A percentile compares a stretch with the other conserved stretches of the same genome.
Conservation (phyloP, 23 tunicate genomes). For the Corella eumyota region DNA sequence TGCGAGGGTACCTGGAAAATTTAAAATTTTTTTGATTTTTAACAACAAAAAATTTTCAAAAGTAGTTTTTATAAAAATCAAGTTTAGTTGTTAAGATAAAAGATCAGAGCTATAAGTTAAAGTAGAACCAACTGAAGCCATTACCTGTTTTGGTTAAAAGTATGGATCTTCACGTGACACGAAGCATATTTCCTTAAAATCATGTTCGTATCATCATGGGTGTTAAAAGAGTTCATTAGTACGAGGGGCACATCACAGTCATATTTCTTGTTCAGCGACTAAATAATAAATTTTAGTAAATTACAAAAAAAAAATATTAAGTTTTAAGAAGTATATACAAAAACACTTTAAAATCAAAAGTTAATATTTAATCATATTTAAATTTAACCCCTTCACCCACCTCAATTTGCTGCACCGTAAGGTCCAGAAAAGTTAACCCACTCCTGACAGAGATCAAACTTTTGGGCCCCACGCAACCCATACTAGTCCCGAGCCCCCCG, state of each 20-base stretch:
- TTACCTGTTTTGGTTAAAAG: conserved; percentile 87
- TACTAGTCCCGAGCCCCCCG: conserved; percentile 96
- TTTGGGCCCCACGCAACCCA: conserved; percentile 98
- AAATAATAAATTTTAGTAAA: neutral
- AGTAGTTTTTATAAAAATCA: too few species aligned
- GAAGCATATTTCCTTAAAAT: conserved; percentile 84
- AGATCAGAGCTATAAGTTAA: too few species aligned
- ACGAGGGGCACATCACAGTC: conserved; percentile 85
- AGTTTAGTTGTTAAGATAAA: too few species aligned
- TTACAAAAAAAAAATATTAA: neutral
- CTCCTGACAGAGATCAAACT: conserved; percentile 84
- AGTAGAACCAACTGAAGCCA: too few species aligned
- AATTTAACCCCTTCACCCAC: conserved; percentile 3
- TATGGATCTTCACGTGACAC: conserved; percentile 84
- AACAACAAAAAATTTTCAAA: too few species aligned
- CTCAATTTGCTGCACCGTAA: conserved; percentile 97
- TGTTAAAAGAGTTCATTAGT: conserved; percentile 96
- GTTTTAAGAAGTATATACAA: neutral
- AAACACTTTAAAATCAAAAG: neutral
- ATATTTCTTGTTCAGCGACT: conserved; percentile 72
- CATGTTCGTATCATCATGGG: conserved; percentile 86
- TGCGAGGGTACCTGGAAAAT: conserved; percentile 87
- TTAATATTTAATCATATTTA: neutral
- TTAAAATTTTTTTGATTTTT: too few species aligned
- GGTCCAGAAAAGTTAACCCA: conserved; percentile 86